Percentiles rank a stretch among this genome's conserved stretches.
phyloP scores from a whole-genome alignment of 2,113 vertebrate genomes.

The Ophthalmotilapia sp. region DNA sequence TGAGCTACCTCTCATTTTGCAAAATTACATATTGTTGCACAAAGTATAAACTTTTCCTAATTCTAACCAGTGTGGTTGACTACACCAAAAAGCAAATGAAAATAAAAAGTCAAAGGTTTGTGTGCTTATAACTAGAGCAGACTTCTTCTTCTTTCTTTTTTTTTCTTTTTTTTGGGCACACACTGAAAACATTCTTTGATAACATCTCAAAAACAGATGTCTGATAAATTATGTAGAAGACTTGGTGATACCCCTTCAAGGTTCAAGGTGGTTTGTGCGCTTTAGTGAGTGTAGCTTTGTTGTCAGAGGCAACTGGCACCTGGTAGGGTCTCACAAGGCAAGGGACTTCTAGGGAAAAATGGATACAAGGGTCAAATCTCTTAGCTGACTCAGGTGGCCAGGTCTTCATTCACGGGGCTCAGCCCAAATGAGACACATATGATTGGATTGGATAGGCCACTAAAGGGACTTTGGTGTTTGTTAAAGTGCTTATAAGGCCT shows the following conservation, averaged over 20 bases:
- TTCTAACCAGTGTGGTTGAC: neutral
- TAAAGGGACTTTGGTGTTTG: neutral
- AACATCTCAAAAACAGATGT: neutral
- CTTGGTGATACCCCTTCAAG: neutral
- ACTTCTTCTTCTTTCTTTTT: neutral
- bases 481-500: neutral
- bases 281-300: neutral
- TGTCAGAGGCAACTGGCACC: neutral
- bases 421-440: neutral
- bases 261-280: neutral
- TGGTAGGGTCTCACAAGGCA: neutral
- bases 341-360: neutral
- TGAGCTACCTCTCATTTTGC: neutral
- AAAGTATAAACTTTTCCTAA: neutral
- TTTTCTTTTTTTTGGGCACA: fast-evolving
- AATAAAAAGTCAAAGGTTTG: neutral
- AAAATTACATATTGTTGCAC: neutral
- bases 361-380: neutral
- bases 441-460: neutral
- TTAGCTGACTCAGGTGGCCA: neutral
- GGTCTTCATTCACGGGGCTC: neutral
- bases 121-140: neutral
- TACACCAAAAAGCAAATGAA: neutral
- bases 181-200: neutral
- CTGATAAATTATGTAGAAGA: neutral